Base-by-base conservation (phyloP, 2,888 invertebrate species). In the Helicoverpa assulta region DNA sequence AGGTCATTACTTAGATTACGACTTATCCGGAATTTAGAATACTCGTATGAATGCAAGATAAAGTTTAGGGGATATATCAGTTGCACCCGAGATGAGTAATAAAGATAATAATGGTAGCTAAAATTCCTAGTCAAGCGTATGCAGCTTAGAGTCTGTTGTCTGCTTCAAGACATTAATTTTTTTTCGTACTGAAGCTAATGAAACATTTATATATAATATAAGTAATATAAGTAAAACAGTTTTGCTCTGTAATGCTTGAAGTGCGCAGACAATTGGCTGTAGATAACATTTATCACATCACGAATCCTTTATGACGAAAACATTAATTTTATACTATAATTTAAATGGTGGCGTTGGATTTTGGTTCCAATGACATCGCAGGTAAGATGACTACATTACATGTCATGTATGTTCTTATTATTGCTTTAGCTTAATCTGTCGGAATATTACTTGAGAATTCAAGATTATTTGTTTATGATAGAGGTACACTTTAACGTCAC, bases 291-390 rank as follows among this genome's bases (percentile, higher is more conserved):
- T 51, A 37, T 37, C 10, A 37, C 50, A 62, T 66, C 76, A 71
- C 52, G 14, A 43, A 60, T 19, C 33, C 7, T 57, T 33, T 51
- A 50, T 56, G 55, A 60, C 55, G 62, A 60, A 52, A 66, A 26
- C 55, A 56, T 67, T 67, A 56, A 70, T 73, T 63, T 40, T 54
- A n/a, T 56, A 47, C 66, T 54, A 59, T 50, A 54, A 50, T 73
- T 80, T 64, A 29, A 68, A 70, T 64, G 74, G 76, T 79, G 80
- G 78, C 53, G 75, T 81, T 76, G 69, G 58, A 54, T 55, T 65
- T 70, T 57, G 58, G 57, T 70, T 69, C 51, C 67, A 67, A 74
- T 65, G 67, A 52, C 65, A 69, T 71, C 33, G n/a, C 73, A 79
- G 77, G 81, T 82, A 77, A 82, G 79, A 68, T 61, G 18, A 51